Percentiles rank a stretch among this genome's conserved stretches.
phyloP scores from a whole-genome alignment of 2,888 invertebrate species.

The Volucella inflata region DNA sequence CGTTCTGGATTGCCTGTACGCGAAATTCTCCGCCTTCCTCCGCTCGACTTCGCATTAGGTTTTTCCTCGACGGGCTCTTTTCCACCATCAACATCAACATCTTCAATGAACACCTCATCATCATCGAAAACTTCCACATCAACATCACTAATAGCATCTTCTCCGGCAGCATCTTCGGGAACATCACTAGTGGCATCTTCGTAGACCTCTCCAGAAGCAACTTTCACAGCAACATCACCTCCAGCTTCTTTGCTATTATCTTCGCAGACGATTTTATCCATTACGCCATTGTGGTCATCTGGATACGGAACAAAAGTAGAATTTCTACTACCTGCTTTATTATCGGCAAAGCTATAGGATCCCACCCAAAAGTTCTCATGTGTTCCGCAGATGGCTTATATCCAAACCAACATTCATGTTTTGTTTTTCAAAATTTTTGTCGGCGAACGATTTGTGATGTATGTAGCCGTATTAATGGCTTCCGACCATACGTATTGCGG shows the following conservation, averaged over 20 bases:
- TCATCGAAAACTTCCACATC: not conserved
- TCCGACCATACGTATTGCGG: constrained; percentile 73
- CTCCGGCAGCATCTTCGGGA: too few relatives aligned
- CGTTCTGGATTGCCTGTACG: too few relatives aligned
- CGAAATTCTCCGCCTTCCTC: too few relatives aligned
- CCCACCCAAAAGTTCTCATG: constrained; percentile 66
- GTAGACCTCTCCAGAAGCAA: not conserved
- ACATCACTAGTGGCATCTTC: too few relatives aligned
- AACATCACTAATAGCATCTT: not conserved
- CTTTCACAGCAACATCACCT: not conserved
- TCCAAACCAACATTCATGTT: constrained; percentile 65
- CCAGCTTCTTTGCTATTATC: not conserved
- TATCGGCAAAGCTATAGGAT: constrained; percentile 58
- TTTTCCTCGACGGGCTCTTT: not conserved
- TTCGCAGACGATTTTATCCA: not conserved
- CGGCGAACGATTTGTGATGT: constrained; percentile 71
- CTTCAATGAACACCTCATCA: not conserved
- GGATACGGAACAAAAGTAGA: constrained; percentile 4
- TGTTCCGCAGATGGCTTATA: constrained; percentile 67
- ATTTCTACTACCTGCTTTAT: not conserved
- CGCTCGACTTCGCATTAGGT: too few relatives aligned
- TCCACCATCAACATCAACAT: not conserved
- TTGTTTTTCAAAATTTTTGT: constrained; percentile 56
- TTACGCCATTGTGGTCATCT: constrained; percentile 8
- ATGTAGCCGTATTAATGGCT: constrained; percentile 70